Evolutionary conservation across 30 jellyfish, hydroid and myxozoan species (phyloP), one percentile per base, ranked within the genome.

Genomic region (Cassiopea xamachana): DNA sequence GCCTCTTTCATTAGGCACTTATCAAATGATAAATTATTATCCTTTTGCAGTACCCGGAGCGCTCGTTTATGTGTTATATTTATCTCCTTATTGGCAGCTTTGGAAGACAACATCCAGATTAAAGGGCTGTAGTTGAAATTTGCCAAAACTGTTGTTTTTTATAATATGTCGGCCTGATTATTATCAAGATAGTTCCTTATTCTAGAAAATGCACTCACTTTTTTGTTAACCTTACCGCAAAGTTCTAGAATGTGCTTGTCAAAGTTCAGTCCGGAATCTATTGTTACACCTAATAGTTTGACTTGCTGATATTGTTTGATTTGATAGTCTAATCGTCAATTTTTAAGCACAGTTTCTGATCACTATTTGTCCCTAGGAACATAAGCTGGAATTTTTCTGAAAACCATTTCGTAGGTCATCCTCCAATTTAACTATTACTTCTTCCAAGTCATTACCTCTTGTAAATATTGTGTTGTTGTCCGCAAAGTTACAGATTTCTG

Each of bases 41-140:
- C 85, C 49, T 45, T n/a, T 18, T 68, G 49, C 46, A 72, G 76
- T 7, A 50, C 73, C 70, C 82, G 67, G 71, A 82, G 72, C 39
- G 82, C 90, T 59, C 82, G 90, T 48, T 82, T 82, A 19, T 68
- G 69, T n/a, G 90, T 67, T 80, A 71, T 82, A 82, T 82, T 82
- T 2, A 82, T 82, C 47, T 64, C 90, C 2, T 64, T 82, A 46
- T 64, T 82, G 13, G 90, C 82, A 55, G 67, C 46, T 82, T 69
- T 82, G 90, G 82, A 59, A 60, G 71, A 82, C 39, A 82, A 82
- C 70, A 82, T 80, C 90, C 73, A 82, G 6, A 82, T 82, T 49
- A 64, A n/a, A 51, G 81, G 90, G 46, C 81, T 39, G 82, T 82
- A 82, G 3, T 80, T 9, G 46, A 67, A 64, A 82, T 68, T 82